These are phyloP conservation scores for Glomeris maerens DNA, from an alignment of 1,140 invertebrate genomes.

Conservation along the genomic window DNA sequence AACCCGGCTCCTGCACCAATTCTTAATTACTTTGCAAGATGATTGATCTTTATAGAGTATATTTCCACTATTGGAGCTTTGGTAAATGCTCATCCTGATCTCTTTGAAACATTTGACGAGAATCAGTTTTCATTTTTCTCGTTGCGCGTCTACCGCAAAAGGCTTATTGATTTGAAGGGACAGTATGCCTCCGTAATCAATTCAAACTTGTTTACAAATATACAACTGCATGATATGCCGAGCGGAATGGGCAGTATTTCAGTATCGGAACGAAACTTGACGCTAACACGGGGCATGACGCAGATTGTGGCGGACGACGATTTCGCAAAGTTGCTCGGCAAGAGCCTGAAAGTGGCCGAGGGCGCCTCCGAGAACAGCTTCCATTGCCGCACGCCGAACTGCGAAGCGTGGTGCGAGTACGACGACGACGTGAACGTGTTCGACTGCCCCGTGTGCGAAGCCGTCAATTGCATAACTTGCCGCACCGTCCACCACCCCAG, in stretches of 20 bases:
- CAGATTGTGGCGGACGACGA: slow-evolving; percentile 51
- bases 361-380: slow-evolving; percentile 67
- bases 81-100: no score
- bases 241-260: not conserved
- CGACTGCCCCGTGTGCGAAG: slow-evolving; percentile 65
- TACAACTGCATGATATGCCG: not conserved
- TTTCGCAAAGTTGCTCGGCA: slow-evolving; percentile 64
- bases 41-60: no score
- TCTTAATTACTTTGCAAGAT: no score
- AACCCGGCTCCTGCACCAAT: no score
- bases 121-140: no score
- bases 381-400: slow-evolving; percentile 81
- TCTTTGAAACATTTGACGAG: no score
- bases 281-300: slow-evolving; percentile 10
- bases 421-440: slow-evolving; percentile 78
- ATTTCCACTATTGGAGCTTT: no score
- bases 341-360: slow-evolving; percentile 67
- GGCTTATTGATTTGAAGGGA: no score
- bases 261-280: not conserved
- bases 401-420: slow-evolving; percentile 75
- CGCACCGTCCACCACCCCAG: slow-evolving; percentile 70
- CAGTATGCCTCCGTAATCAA: no score
- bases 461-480: slow-evolving; percentile 74
- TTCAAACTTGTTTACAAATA: no score
- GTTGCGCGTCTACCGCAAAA: no score